Base-by-base conservation (phyloP, 2,797 vertebrate species). In the Sebastes aleutianus region DNA sequence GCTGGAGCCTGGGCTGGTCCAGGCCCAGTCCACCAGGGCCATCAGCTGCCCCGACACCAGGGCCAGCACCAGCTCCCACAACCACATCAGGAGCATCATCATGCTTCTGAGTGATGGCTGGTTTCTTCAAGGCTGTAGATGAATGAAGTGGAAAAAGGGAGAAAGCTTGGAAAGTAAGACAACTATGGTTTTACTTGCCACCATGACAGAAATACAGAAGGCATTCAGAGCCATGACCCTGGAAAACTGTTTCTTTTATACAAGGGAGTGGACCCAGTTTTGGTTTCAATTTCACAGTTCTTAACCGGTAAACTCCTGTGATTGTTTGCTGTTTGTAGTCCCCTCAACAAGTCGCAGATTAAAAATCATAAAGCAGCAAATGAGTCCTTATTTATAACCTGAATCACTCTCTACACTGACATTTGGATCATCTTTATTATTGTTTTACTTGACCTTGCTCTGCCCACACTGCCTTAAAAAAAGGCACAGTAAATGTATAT, bases 51-150 rank as follows among this genome's bases (percentile, higher is more conserved):
- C 87, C 92, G 0, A 83, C 88, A 32, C 86, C 90, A 1, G 89
- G 88, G 5, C 87, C 91, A 2, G 83, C 91, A 54, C 85, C 93
- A 11, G 85, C 94, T 34, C 88, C 92, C 8, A 89, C 83, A 6
- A 85, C 88, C 59, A 58, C 36, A 50, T 92, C 90, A 0, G 80
- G 88, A 34, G 53, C 53, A 3, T 94, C 93, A 0, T 86, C 74
- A 0, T 93, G 94, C 66, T 95, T 95, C 79, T 93, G 93, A 20
- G 94, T 95, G 82, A 96, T 95, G 73, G 93, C 91, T n/a, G 96
- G 95, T 86, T 96, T 96, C 89, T 96, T 96, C 81, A 96, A 84
- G 50, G 90, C 96, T 96, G 80, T 8, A 57, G 57, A 62, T 36
- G 56, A 84, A 67, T 16, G 1, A 29, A 67, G n/a, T 4, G 5